A percentile compares a stretch with the other conserved stretches of the same genome.
phyloP scores from a whole-genome alignment of 2,113 vertebrate species.

The Parotia lawesii region DNA sequence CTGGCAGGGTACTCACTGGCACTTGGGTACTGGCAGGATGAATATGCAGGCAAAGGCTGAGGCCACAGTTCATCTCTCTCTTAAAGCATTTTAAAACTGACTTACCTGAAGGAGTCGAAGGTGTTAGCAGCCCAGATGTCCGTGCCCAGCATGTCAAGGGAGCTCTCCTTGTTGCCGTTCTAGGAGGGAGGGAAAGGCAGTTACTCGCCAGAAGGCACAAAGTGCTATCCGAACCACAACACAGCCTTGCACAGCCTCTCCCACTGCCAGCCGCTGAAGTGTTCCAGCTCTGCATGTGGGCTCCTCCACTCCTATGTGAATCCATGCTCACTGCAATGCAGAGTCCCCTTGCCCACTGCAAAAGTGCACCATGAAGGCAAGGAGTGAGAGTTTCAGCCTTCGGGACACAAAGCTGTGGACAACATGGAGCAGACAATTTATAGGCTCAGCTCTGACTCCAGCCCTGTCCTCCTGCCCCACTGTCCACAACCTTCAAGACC shows the following conservation, averaged over 20 bases:
- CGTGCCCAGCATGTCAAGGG: slow-evolving; percentile 90
- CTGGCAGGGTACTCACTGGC: neutral
- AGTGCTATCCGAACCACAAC: fast-evolving
- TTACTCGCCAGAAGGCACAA: neutral
- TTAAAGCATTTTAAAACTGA: neutral
- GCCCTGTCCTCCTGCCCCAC: neutral
- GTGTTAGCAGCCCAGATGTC: slow-evolving; percentile 97
- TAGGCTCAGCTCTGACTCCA: neutral
- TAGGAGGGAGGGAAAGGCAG: slow-evolving; percentile 54
- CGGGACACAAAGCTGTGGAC: neutral
- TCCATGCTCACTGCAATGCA: neutral
- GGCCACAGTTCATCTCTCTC: neutral
- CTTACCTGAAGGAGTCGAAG: slow-evolving; percentile 86
- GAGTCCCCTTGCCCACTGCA: neutral
- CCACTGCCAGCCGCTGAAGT: fast-evolving
- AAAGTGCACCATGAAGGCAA: neutral
- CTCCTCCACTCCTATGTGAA: neutral
- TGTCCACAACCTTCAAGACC: neutral
- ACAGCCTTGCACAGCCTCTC: neutral
- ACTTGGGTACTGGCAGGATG: neutral
- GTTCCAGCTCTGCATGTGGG: neutral
- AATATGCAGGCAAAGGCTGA: neutral
- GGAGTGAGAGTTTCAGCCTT: neutral
- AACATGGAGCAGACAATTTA: neutral
- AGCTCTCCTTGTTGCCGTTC: slow-evolving; percentile 89